These are phyloP conservation scores for Linyphia triangularis DNA, from an alignment of 2,888 invertebrate genomes.

Conservation along the genomic window DNA sequence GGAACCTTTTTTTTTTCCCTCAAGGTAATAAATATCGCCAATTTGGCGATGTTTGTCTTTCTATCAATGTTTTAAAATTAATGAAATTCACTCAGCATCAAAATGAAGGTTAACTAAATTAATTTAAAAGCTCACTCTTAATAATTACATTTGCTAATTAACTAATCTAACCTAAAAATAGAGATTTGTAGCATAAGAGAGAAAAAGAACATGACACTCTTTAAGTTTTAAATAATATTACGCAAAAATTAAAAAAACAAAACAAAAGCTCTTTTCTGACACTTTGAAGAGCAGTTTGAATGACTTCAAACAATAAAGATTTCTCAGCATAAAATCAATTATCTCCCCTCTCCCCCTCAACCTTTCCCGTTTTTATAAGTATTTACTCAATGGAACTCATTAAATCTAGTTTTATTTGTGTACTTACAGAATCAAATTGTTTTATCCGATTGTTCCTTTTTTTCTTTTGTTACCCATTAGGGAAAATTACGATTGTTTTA, in stretches of 20 bases:
- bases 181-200: too few relatives aligned
- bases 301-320: background rate
- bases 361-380: background rate
- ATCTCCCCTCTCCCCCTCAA: background rate
- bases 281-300: background rate
- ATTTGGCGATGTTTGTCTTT: too few relatives aligned
- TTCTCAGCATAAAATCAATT: slow-evolving; percentile 3
- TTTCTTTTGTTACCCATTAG: background rate
- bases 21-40: too few relatives aligned
- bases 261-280: background rate
- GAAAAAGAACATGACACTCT: too few relatives aligned
- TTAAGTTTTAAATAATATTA: too few relatives aligned
- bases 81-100: too few relatives aligned
- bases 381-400: background rate
- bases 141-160: too few relatives aligned
- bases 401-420: background rate
- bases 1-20: too few relatives aligned
- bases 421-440: slow-evolving; percentile 3
- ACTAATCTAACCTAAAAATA: too few relatives aligned
- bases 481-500: background rate
- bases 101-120: too few relatives aligned
- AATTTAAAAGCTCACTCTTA: too few relatives aligned
- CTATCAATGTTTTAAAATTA: too few relatives aligned
- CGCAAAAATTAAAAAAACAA: background rate
- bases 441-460: background rate